phyloP scores from a whole-genome alignment of 2,797 vertebrate species.

The Hapalemur alaotrensis region DNA sequence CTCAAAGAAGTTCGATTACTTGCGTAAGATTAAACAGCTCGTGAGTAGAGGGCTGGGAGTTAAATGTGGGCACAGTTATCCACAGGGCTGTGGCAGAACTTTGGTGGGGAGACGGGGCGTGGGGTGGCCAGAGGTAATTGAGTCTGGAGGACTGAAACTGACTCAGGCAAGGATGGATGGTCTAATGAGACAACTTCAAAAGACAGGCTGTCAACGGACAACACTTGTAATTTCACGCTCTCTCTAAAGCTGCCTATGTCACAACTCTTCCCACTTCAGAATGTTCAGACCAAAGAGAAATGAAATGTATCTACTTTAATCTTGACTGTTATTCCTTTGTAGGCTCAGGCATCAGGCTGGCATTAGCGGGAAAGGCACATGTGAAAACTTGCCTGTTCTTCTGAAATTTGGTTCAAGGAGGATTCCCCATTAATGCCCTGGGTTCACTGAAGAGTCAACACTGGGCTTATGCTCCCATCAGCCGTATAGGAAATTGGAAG shows the following conservation, averaged over 20 bases:
- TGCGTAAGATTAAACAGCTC: conserved; percentile 17
- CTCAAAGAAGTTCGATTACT: conserved; percentile 27
- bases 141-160: not conserved
- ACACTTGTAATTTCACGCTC: not conserved
- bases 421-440: not conserved
- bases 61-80: not conserved
- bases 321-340: not conserved
- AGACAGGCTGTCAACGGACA: not conserved
- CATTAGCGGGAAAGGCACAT: not conserved
- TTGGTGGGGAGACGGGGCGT: not conserved
- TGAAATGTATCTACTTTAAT: not conserved
- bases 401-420: not conserved
- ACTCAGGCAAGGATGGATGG: not conserved
- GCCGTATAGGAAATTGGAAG: not conserved
- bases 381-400: not conserved
- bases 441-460: not conserved
- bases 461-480: not conserved
- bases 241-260: not conserved
- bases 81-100: not conserved
- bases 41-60: not conserved
- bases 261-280: not conserved
- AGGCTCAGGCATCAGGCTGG: not conserved
- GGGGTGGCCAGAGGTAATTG: not conserved
- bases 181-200: conserved; percentile 44
- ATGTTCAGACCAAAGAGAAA: not conserved